A percentile compares a stretch with the other conserved stretches of the same genome.
Evolutionary conservation across 2,797 vertebrate species (phyloP).

Genomic region (Rousettus madagascariensis): DNA sequence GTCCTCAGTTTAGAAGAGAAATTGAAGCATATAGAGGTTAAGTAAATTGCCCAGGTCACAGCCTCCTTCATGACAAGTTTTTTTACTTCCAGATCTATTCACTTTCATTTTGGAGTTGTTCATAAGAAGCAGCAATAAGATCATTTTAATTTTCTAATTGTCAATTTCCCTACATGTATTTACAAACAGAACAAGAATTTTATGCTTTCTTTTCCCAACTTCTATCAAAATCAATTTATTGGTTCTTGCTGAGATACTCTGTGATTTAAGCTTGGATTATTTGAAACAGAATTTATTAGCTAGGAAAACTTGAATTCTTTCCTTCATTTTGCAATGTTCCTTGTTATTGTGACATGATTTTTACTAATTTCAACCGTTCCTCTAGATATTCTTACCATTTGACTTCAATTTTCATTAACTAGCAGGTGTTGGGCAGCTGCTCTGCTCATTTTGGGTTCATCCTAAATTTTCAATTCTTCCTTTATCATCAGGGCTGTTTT

Average conservation of each 20-base stretch:
- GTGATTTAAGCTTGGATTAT: not conserved
- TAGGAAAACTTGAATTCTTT: slow-evolving; percentile 37
- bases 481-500: slow-evolving; percentile 61
- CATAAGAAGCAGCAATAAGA: not conserved
- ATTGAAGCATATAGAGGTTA: not conserved
- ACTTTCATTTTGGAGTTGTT: not conserved
- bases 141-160: not conserved
- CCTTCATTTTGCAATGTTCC: not conserved
- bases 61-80: not conserved
- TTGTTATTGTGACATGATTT: not conserved
- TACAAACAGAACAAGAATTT: not conserved
- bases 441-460: slow-evolving; percentile 55
- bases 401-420: slow-evolving; percentile 45
- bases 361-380: not conserved
- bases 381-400: slow-evolving; percentile 33
- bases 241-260: not conserved
- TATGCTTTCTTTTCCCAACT: not conserved
- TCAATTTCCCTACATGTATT: not conserved
- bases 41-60: not conserved
- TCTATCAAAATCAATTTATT: not conserved
- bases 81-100: not conserved
- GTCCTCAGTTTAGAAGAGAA: not conserved
- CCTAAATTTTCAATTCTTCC: not conserved
- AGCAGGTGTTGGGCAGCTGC: slow-evolving; percentile 62
- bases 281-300: slow-evolving; percentile 13